Evolutionary conservation across 2,113 vertebrate genomes (phyloP).

Genomic region (Sebastes fasciatus): DNA sequence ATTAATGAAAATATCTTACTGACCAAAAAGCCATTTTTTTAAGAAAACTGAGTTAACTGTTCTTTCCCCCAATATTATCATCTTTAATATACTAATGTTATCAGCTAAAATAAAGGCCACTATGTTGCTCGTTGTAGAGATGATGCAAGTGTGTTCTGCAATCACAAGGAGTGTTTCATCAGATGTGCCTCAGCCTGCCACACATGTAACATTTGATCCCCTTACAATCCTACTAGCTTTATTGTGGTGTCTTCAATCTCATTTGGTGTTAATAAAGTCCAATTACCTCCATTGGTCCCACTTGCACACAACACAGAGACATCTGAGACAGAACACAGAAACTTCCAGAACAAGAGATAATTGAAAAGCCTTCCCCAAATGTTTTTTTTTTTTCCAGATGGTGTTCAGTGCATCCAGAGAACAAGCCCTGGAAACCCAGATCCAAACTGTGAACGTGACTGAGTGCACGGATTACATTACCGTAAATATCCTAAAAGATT

Average conservation of each 20-base stretch:
- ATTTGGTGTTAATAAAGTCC: not conserved
- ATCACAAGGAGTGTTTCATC: slow-evolving; percentile 30
- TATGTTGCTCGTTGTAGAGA: not conserved
- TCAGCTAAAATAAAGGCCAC: not conserved
- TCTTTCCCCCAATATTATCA: not conserved
- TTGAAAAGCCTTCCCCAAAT: not conserved
- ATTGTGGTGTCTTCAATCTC: not conserved
- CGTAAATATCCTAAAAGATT: slow-evolving; percentile 64
- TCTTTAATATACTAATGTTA: not conserved
- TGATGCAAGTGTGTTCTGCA: not conserved
- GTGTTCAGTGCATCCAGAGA: slow-evolving; percentile 5
- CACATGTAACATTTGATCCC: not conserved
- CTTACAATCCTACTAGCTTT: not conserved
- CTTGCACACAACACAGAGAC: not conserved
- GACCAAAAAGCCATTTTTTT: not conserved
- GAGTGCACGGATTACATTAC: slow-evolving; percentile 70
- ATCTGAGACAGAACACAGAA: not conserved
- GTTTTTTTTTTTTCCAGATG: not conserved
- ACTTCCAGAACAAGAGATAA: slow-evolving; percentile 20
- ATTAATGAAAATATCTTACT: not conserved
- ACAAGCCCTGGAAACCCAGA: slow-evolving; percentile 28
- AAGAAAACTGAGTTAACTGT: not conserved
- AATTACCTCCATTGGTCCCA: not conserved
- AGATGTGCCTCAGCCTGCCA: slow-evolving; percentile 6
- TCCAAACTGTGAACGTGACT: slow-evolving; percentile 75